phyloP scores from a whole-genome alignment of 2,113 vertebrate species.

The Sceloporus tristichus region DNA sequence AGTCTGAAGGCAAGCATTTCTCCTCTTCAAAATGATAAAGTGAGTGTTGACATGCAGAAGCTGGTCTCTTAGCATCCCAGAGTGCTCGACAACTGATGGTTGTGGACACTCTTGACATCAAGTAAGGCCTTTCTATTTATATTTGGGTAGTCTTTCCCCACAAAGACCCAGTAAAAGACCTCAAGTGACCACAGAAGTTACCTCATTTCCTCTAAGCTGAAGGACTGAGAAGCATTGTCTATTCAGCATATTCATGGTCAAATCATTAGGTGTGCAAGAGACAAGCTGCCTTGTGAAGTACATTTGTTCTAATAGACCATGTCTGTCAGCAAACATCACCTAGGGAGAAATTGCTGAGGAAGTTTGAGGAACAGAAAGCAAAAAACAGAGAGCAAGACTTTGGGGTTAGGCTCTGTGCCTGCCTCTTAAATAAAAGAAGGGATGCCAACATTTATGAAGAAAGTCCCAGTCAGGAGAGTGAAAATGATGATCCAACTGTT shows the following conservation, averaged over 20 bases:
- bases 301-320: background rate
- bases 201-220: slow-evolving; percentile 6
- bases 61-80: background rate
- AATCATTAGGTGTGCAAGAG: background rate
- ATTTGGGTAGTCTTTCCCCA: background rate
- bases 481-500: background rate
- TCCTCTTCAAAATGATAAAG: background rate
- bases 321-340: background rate
- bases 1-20: background rate
- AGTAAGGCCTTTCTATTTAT: background rate
- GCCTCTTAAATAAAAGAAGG: background rate
- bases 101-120: background rate
- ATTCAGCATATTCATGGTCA: slow-evolving; percentile 12
- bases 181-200: background rate
- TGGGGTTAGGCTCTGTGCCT: background rate
- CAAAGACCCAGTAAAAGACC: background rate
- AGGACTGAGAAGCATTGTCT: background rate
- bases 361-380: background rate
- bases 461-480: background rate
- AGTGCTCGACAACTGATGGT: background rate
- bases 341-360: slow-evolving; percentile 7
- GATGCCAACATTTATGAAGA: background rate
- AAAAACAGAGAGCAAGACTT: background rate
- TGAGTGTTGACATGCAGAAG: background rate
- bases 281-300: background rate